Percentiles rank a stretch among this genome's conserved stretches.
phyloP scores from a whole-genome alignment of 1,140 invertebrate genomes.

The Heliconius eleuchia region DNA sequence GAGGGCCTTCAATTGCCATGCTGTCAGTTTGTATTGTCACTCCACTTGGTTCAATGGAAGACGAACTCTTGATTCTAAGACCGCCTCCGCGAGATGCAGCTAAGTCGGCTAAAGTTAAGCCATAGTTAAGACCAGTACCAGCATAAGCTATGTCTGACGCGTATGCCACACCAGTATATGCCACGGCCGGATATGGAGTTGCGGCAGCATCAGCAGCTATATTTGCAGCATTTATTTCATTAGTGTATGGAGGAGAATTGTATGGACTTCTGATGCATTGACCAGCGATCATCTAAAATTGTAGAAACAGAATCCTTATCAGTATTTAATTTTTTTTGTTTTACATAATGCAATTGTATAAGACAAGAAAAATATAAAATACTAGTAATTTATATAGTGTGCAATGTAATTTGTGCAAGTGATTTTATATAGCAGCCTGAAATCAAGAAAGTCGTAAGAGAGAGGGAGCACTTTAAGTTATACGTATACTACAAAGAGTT shows the following conservation, averaged over 20 bases:
- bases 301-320: background rate
- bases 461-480: too few relatives aligned
- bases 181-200: slow-evolving; percentile 36
- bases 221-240: slow-evolving; percentile 17
- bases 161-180: slow-evolving; percentile 19
- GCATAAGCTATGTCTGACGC: slow-evolving; percentile 14
- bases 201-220: slow-evolving; percentile 16
- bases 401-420: too few relatives aligned
- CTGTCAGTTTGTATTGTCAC: slow-evolving; percentile 44
- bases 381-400: too few relatives aligned
- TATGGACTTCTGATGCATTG: slow-evolving; percentile 22
- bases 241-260: slow-evolving; percentile 9
- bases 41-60: slow-evolving; percentile 41
- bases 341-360: too few relatives aligned
- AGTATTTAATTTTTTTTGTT: too few relatives aligned
- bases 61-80: slow-evolving; percentile 36
- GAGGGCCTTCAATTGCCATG: slow-evolving; percentile 45
- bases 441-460: too few relatives aligned
- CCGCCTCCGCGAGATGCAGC: slow-evolving; percentile 32
- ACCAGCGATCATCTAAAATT: slow-evolving; percentile 17
- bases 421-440: too few relatives aligned
- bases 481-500: too few relatives aligned
- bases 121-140: slow-evolving; percentile 14
- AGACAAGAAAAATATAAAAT: too few relatives aligned
- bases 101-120: slow-evolving; percentile 6